Base-by-base conservation (phyloP, 1,140 invertebrate species). In the Tyrophagus putrescentiae region DNA sequence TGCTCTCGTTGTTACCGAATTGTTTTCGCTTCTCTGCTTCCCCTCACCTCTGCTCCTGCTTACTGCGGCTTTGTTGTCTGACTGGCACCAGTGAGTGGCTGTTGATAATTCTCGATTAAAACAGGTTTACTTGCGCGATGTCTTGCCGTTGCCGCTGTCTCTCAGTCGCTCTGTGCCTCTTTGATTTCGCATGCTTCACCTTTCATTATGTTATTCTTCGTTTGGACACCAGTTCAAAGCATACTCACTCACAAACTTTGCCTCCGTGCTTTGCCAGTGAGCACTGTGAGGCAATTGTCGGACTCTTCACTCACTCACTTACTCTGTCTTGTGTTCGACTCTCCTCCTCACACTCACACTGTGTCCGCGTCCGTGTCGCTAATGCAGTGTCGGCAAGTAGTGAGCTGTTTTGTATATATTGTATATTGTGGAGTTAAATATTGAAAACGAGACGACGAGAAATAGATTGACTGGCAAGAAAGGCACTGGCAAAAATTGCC, bases 41-140 rank as follows among this genome's bases (percentile, higher is more conserved):
- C n/a, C 13, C 36, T 39, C 36, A 39, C 36, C 13, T 39, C 21
- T 39, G 13, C 21, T 39, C 13, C 45, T 48, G 18, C 45, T 13
- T 48, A 13, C 21, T 48, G 21, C 13, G 21, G 7, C 18, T 48
- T 48, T 48, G 45, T 48, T 48, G 45, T 48, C 45, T 6, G 45
- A 21, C n/a, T n/a, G 21, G 7, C 45, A 21, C 45, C 45, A 18
- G 45, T 48, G 21, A 48, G 7, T 48, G 7, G 31, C 45, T 48
- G 45, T 48, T 48, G 45, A 48, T 48, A 48, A 48, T 48, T 48
- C 45, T 48, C 18, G 45, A 48, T 48, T 48, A 48, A 48, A 48
- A 48, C 45, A 48, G 45, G 45, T 48, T 48, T 39, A n/a, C n/a
- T n/a, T n/a, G 13, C 36, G 21, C 36, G 21, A 39, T 39, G 36